Conservation (phyloP, 2,888 invertebrate genomes). For the Galerucella calmariensis region DNA sequence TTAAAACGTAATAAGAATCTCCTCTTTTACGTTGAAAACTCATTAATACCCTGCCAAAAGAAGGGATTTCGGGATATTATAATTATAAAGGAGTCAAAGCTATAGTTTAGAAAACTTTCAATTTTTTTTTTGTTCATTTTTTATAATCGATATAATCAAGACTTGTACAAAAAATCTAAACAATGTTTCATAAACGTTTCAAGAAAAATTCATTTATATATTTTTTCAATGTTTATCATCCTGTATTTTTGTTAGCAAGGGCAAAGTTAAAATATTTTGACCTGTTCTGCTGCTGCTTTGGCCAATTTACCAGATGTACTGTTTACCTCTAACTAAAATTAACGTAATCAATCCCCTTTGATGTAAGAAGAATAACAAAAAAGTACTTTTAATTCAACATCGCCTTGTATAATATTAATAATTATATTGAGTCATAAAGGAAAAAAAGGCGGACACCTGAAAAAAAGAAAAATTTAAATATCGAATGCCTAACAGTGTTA, state of each 20-base stretch:
- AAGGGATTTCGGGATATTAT: conserved; percentile 59
- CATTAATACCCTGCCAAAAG: conserved; percentile 64
- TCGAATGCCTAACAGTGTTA: conserved; percentile 48
- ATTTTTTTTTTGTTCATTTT: conserved; percentile 9
- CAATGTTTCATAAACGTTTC: background rate
- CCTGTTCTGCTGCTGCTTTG: no score
- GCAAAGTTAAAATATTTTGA: no score
- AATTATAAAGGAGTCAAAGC: conserved; percentile 52
- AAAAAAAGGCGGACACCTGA: conserved; percentile 40
- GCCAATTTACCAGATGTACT: no score
- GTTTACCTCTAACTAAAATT: no score
- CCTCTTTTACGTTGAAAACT: conserved; percentile 63
- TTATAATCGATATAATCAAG: no score
- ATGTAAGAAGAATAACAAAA: no score
- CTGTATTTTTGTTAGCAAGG: no score
- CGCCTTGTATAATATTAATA: background rate
- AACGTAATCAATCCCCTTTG: background rate
- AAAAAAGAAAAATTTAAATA: conserved; percentile 31
- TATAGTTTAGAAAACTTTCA: conserved; percentile 35
- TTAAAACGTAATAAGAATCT: conserved; percentile 67
- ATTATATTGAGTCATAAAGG: conserved; percentile 7
- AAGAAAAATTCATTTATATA: no score
- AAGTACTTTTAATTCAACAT: background rate
- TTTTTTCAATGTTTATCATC: no score
- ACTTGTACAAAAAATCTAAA: no score